Conservation (phyloP, 1,140 invertebrate genomes). For the Triops cancriformis region DNA sequence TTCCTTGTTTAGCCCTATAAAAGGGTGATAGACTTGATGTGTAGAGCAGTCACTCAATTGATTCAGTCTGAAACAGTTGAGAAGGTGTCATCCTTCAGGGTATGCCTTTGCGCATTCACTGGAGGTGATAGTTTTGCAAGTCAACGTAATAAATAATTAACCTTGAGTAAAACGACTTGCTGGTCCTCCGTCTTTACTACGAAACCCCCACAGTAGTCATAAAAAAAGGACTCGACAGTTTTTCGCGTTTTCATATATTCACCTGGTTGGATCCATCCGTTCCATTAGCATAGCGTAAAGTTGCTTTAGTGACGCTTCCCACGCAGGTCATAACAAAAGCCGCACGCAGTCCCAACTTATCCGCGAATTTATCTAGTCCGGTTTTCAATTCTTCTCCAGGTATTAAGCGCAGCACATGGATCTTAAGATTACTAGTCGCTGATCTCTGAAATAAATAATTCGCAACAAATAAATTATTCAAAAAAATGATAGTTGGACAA, state of each 20-base stretch:
- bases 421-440: slow-evolving; percentile 14
- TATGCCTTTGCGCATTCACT: too few relatives aligned
- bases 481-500: neutral
- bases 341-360: slow-evolving; percentile 35
- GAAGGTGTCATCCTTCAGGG: too few relatives aligned
- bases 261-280: slow-evolving; percentile 31
- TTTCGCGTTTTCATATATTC: neutral
- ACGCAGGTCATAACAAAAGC: slow-evolving; percentile 42
- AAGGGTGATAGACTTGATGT: too few relatives aligned
- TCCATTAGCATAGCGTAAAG: slow-evolving; percentile 39
- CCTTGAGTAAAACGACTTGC: too few relatives aligned
- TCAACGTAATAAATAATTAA: too few relatives aligned
- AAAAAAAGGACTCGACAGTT: too few relatives aligned
- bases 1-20: too few relatives aligned
- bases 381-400: slow-evolving; percentile 39
- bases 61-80: too few relatives aligned
- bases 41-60: too few relatives aligned
- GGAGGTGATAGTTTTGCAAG: too few relatives aligned
- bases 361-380: slow-evolving; percentile 36
- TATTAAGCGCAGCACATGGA: slow-evolving; percentile 34
- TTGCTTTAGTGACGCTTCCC: slow-evolving; percentile 41
- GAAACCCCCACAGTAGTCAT: too few relatives aligned
- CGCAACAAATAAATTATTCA: neutral
- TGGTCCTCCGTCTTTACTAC: too few relatives aligned
- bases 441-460: neutral